Evolutionary conservation across 2,797 vertebrate species (phyloP).

Genomic region (Acanthis flammea): DNA sequence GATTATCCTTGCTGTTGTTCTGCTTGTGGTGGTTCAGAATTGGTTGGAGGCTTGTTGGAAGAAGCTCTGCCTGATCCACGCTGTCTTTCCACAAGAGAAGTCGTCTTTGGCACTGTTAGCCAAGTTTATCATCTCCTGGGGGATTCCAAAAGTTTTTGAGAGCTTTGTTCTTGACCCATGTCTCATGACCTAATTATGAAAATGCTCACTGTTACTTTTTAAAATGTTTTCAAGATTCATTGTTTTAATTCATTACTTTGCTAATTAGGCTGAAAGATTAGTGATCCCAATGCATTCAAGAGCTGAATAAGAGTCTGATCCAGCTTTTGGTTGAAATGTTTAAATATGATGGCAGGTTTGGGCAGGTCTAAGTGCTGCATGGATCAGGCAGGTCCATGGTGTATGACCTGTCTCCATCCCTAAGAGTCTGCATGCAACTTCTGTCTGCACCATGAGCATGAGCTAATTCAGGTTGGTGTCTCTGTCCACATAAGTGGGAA

Average conservation of each 20-base stretch:
- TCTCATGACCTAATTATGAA: not conserved
- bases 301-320: not conserved
- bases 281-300: not conserved
- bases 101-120: not conserved
- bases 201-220: not conserved
- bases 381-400: too few relatives aligned
- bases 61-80: not conserved
- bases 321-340: not conserved
- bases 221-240: not conserved
- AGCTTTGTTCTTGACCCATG: not conserved
- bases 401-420: not conserved
- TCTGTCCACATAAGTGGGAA: not conserved
- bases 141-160: not conserved
- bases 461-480: not conserved
- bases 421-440: not conserved
- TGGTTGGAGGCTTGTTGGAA: not conserved
- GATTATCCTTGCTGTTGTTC: not conserved
- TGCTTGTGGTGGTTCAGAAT: not conserved
- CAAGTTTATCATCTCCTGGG: not conserved
- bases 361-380: not conserved
- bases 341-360: not conserved
- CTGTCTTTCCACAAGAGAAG: not conserved
- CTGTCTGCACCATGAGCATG: not conserved
- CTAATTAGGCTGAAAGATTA: not conserved
- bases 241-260: not conserved